phyloP scores from a whole-genome alignment of 2,888 invertebrate genomes.

The Colostygia pectinataria region DNA sequence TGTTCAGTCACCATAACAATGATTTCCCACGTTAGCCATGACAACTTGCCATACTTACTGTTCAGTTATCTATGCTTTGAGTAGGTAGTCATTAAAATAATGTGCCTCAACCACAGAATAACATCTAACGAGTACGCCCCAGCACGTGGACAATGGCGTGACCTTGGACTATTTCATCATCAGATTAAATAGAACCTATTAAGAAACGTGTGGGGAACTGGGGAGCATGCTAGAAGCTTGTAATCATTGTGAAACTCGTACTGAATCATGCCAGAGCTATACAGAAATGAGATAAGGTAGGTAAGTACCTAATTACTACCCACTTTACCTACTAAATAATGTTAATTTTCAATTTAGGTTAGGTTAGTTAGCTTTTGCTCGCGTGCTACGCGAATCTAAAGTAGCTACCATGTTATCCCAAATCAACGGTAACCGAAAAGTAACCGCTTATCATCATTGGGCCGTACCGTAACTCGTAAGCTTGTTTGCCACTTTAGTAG shows the following conservation, averaged over 20 bases:
- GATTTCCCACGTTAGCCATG: constrained; percentile 43
- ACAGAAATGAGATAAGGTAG: background rate
- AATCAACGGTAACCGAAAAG: too few relatives aligned
- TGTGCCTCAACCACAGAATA: constrained; percentile 16
- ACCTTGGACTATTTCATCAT: constrained; percentile 30
- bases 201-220: constrained; percentile 14
- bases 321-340: too few relatives aligned
- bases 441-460: too few relatives aligned
- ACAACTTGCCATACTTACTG: constrained; percentile 23
- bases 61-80: background rate
- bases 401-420: too few relatives aligned
- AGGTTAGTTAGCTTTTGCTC: too few relatives aligned
- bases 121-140: constrained; percentile 7
- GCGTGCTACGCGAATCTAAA: too few relatives aligned
- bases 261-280: constrained; percentile 24
- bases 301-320: background rate
- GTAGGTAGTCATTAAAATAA: constrained; percentile 27
- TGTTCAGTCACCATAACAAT: constrained; percentile 48
- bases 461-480: too few relatives aligned
- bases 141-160: constrained; percentile 26
- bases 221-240: constrained; percentile 7
- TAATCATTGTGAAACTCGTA: constrained; percentile 24
- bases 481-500: too few relatives aligned
- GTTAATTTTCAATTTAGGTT: too few relatives aligned
- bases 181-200: constrained; percentile 18